Base-by-base conservation (phyloP, 2,888 invertebrate species). In the Dione juno region DNA sequence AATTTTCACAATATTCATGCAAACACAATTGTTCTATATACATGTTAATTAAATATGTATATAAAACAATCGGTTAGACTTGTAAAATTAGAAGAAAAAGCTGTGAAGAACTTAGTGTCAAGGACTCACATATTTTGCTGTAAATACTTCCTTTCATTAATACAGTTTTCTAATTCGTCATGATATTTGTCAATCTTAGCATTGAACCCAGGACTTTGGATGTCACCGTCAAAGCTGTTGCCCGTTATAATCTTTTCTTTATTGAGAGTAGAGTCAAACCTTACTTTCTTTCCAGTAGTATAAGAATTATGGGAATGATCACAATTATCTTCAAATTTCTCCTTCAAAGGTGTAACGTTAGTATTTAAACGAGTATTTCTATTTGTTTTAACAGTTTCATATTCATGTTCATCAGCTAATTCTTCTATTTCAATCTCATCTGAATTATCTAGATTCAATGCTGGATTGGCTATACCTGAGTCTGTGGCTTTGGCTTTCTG, bases 101-200 rank as follows among this genome's bases (percentile, higher is more conserved):
- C n/a, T n/a, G n/a, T n/a, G n/a, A n/a, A n/a, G n/a, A 28, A 28
- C 21, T 28, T 43, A 45, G 28, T 19, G 19, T 19, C 11, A 13
- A 41, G 37, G 40, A 35, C 11, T 84, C 54, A 91, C 89, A 93
- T 90, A 78, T 93, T 93, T 74, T 93, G 93, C 67, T 90, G 87
- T 70, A 93, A 82, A 75, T 88, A 89, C 69, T 93, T 93, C 67
- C 86, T 88, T 72, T 93, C 93, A 78, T 93, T 93, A 1, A 93
- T 93, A 78, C 93, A 93, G 67, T 93, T 93, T 71, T 93, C 93
- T 48, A 93, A 74, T 75, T 93, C 93, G 79, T 93, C 93, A 73
- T 93, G 93, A 75, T 90, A 93, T 72, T 88, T 93, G 14, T 93
- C 93, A 53, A 93, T 86, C 76, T 93, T 90, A 0, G 84, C 81